A percentile compares a stretch with the other conserved stretches of the same genome.
phyloP scores from a whole-genome alignment of 2,888 invertebrate species.

The Penaeus monodon region DNA sequence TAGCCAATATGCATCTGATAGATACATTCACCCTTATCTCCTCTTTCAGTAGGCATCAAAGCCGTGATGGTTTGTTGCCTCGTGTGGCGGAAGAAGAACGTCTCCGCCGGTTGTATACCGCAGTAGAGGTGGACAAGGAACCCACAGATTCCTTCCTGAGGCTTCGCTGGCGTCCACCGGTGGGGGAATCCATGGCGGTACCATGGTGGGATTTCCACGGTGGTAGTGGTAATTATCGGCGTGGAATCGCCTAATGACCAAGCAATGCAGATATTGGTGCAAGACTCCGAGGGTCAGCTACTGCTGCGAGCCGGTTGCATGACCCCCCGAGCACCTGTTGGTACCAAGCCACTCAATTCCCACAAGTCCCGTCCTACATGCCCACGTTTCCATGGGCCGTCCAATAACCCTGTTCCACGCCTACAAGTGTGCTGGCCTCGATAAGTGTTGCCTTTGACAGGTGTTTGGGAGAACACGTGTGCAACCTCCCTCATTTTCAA shows the following conservation, averaged over 20 bases:
- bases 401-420: conserved; percentile 26
- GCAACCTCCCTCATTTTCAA: conserved; percentile 11
- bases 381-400: not conserved
- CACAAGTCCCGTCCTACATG: conserved; percentile 26
- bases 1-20: no score
- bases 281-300: conserved; percentile 26
- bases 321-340: conserved; percentile 5
- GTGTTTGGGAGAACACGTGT: conserved; percentile 23
- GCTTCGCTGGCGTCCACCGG: conserved; percentile 6
- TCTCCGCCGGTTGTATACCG: no score
- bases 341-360: conserved; percentile 14
- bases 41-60: no score
- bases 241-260: no score
- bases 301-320: conserved; percentile 22
- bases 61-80: no score
- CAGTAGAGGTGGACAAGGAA: no score
- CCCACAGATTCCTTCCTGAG: not conserved
- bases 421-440: conserved; percentile 7
- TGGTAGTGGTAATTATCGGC: not conserved
- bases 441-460: conserved; percentile 35
- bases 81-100: no score
- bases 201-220: not conserved
- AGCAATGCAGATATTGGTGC: conserved; percentile 28
- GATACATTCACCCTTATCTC: no score
- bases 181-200: no score